Evolutionary conservation across 2,888 invertebrate genomes (phyloP).

Genomic region (Eupithecia abbreviata): DNA sequence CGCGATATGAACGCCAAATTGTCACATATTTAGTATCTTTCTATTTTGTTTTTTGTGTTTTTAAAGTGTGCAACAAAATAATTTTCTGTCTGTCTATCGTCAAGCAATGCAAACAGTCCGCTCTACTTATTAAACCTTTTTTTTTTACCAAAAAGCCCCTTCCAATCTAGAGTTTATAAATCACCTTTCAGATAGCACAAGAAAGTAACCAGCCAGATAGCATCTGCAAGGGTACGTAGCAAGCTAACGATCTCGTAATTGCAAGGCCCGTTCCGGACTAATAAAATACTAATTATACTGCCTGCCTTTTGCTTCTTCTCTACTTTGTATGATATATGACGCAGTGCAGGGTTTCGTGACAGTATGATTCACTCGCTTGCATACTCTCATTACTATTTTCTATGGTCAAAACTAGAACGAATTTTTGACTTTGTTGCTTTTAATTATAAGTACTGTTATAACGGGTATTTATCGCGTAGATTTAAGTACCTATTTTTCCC

Average conservation of each 20-base stretch:
- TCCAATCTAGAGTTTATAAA: neutral
- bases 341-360: neutral
- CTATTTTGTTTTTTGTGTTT: too few species aligned
- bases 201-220: slow-evolving; percentile 13
- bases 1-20: too few species aligned
- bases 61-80: too few species aligned
- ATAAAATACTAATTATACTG: slow-evolving; percentile 46
- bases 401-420: too few species aligned
- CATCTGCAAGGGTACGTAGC: slow-evolving; percentile 14
- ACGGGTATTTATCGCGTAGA: too few species aligned
- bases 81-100: too few species aligned
- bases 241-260: slow-evolving; percentile 27
- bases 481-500: too few species aligned
- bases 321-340: neutral
- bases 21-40: too few species aligned
- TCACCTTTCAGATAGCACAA: neutral
- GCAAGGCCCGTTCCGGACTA: slow-evolving; percentile 43
- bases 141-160: neutral
- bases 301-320: neutral
- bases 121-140: neutral
- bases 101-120: neutral
- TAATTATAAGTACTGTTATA: too few species aligned
- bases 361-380: neutral
- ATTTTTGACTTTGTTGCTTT: too few species aligned
- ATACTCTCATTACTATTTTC: neutral